Evolutionary conservation across 2,888 invertebrate genomes (phyloP).

Genomic region (Drosophila macrospina): DNA sequence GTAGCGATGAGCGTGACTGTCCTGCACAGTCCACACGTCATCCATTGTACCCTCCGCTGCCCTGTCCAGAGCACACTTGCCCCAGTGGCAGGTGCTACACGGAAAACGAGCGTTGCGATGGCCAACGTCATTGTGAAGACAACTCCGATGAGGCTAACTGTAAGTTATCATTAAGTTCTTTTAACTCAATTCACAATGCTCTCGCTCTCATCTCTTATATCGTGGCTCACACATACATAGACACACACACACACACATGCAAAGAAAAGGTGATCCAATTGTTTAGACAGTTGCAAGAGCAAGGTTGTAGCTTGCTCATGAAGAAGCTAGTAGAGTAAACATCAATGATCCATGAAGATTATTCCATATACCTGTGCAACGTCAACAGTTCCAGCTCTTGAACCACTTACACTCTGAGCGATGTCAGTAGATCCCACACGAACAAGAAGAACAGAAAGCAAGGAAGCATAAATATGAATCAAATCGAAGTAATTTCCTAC

Average conservation of each 20-base stretch:
- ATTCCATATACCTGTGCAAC: neutral
- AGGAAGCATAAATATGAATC: too few species aligned
- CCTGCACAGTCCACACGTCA: constrained; percentile 52
- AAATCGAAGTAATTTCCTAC: too few species aligned
- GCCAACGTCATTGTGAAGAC: constrained; percentile 87
- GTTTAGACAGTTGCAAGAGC: neutral
- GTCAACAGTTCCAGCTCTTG: neutral
- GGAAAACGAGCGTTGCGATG: constrained; percentile 87
- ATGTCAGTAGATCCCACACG: too few species aligned
- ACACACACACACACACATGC: neutral
- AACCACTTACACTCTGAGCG: too few species aligned
- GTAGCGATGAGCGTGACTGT: constrained; percentile 87
- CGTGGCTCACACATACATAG: neutral
- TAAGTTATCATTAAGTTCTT: constrained; percentile 73
- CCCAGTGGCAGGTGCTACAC: constrained; percentile 86
- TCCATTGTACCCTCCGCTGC: constrained; percentile 48
- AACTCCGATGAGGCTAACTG: constrained; percentile 88
- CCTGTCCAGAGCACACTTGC: constrained; percentile 87
- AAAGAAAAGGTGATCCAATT: neutral
- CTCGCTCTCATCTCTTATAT: constrained; percentile 1
- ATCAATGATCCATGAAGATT: too few species aligned
- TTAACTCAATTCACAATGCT: neutral
- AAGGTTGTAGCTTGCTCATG: too few species aligned
- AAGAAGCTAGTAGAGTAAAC: too few species aligned
- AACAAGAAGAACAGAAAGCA: too few species aligned